Conservation (phyloP, 1,140 invertebrate species). For the Diprion similis region DNA sequence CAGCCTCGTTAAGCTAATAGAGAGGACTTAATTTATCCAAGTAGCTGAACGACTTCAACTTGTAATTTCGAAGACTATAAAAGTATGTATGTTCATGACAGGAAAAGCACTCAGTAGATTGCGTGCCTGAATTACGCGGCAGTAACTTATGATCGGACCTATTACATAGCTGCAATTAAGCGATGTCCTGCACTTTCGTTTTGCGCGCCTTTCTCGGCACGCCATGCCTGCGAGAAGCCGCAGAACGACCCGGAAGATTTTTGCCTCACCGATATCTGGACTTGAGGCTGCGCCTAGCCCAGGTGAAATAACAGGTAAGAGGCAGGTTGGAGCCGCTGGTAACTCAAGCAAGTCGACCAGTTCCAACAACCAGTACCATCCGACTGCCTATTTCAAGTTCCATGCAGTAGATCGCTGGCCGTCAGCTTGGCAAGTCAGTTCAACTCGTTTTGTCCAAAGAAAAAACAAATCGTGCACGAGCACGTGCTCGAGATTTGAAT, state of each 20-base stretch:
- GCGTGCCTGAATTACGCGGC: background rate
- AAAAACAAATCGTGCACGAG: background rate
- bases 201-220: too few species aligned
- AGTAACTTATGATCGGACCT: too few species aligned
- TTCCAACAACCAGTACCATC: background rate
- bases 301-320: background rate
- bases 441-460: conserved; percentile 25
- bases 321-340: background rate
- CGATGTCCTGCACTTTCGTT: too few species aligned
- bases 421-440: conserved; percentile 39
- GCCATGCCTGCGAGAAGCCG: too few species aligned
- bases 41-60: background rate
- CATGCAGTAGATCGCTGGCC: conserved; percentile 34
- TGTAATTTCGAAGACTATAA: background rate
- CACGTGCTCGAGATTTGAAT: too few species aligned
- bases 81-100: too few species aligned
- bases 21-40: background rate
- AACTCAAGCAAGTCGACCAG: background rate
- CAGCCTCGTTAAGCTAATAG: too few species aligned
- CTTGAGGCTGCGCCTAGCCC: background rate
- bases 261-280: background rate
- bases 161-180: too few species aligned
- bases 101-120: background rate
- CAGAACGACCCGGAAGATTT: background rate
- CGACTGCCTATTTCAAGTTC: conserved; percentile 3